A percentile compares a stretch with the other conserved stretches of the same genome.
These are phyloP conservation scores for Ectemnius continuus DNA, from an alignment of 2,888 invertebrate genomes.

Conservation along the genomic window DNA sequence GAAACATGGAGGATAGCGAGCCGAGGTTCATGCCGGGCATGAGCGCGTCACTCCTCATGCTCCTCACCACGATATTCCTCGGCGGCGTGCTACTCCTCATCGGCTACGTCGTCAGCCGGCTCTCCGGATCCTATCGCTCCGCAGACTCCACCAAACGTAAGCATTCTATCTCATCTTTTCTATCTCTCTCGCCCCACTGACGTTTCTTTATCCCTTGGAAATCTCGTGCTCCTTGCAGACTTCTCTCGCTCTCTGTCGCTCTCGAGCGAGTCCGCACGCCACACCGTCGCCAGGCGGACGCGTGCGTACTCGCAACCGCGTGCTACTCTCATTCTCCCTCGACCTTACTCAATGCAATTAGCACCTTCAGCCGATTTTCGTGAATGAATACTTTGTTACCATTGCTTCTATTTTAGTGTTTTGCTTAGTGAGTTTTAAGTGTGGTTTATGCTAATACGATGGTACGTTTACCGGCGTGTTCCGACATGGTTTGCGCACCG, in stretches of 20 bases:
- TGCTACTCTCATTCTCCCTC: not conserved
- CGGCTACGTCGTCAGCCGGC: constrained; percentile 57
- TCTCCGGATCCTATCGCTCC: constrained; percentile 40
- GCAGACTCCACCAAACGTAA: constrained; percentile 60
- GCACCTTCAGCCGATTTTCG: not conserved
- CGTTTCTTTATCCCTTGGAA: not conserved
- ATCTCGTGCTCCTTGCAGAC: too few species aligned
- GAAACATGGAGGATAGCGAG: constrained; percentile 53
- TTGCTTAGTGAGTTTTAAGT: too few species aligned
- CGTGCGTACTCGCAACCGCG: constrained; percentile 4
- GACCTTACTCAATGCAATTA: constrained; percentile 3
- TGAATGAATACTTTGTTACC: not conserved
- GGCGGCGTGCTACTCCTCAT: constrained; percentile 57
- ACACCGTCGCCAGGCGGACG: not conserved
- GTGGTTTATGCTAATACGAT: not conserved
- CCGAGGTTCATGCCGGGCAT: constrained; percentile 31
- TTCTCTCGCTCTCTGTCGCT: not conserved
- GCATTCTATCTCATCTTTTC: constrained; percentile 26
- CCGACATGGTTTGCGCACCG: too few species aligned
- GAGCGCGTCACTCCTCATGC: constrained; percentile 36
- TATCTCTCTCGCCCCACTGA: not conserved
- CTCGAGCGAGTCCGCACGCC: not conserved
- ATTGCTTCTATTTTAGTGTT: not conserved
- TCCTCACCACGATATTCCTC: constrained; percentile 47
- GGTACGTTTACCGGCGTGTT: not conserved